Percentiles rank a stretch among this genome's conserved stretches.
Evolutionary conservation across 2,888 invertebrate species (phyloP).

Genomic region (Schrankia costaestrigalis): DNA sequence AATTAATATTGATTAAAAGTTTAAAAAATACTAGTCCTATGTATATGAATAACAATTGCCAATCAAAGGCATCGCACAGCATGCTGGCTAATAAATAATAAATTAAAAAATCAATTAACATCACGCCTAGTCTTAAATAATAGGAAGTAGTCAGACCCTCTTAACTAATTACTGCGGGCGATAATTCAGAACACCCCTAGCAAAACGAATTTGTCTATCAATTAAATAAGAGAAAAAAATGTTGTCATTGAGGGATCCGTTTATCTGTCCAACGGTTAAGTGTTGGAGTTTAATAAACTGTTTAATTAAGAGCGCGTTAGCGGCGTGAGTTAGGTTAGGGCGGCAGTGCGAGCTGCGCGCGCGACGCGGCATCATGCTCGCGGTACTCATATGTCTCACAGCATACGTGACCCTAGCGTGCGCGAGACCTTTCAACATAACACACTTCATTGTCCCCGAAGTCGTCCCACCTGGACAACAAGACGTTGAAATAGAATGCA

Average conservation of each 20-base stretch:
- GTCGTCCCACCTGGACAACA: conserved; percentile 51
- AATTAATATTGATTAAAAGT: no score
- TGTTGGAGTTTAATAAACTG: conserved; percentile 77
- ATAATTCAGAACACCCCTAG: conserved; percentile 52
- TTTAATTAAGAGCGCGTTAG: conserved; percentile 72
- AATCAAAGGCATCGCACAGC: neutral
- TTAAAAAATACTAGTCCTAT: neutral
- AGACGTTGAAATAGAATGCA: conserved; percentile 64
- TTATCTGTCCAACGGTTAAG: conserved; percentile 62
- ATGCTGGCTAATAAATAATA: neutral
- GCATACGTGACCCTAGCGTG: conserved; percentile 31
- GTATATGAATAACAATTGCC: neutral
- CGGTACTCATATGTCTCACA: conserved; percentile 37
- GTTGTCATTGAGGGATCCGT: conserved; percentile 51
- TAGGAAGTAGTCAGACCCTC: conserved; percentile 15
- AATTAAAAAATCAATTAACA: conserved; percentile 1
- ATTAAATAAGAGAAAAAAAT: conserved; percentile 54
- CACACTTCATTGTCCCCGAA: conserved; percentile 56
- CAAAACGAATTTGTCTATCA: conserved; percentile 66
- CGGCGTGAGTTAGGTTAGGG: conserved; percentile 43
- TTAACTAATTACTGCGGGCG: conserved; percentile 30
- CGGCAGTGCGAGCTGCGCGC: conserved; percentile 61
- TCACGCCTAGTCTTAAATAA: conserved; percentile 15
- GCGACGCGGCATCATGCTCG: conserved; percentile 62
- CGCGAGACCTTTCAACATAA: conserved; percentile 60